These are phyloP conservation scores for Spilarctia lutea DNA, from an alignment of 2,888 invertebrate species.

Conservation along the genomic window DNA sequence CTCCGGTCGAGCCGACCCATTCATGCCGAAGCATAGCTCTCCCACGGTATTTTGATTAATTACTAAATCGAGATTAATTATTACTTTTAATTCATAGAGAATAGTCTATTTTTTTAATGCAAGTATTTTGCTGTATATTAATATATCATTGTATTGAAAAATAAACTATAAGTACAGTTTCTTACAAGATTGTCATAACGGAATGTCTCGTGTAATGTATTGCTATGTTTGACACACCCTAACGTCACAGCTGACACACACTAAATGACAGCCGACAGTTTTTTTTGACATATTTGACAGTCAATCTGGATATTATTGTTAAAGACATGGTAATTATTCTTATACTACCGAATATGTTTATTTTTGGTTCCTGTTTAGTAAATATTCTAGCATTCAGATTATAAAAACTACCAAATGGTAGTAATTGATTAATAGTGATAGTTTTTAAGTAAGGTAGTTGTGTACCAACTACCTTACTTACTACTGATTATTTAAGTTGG, in stretches of 20 bases:
- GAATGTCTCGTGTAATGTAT: too few species aligned
- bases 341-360: not conserved
- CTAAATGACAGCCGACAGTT: too few species aligned
- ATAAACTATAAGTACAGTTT: not conserved
- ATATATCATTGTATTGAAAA: not conserved
- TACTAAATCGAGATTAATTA: not conserved
- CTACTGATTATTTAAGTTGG: not conserved
- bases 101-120: not conserved
- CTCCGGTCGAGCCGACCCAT: too few species aligned
- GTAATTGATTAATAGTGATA: not conserved
- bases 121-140: not conserved
- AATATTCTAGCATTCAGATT: not conserved
- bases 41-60: not conserved
- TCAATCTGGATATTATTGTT: not conserved
- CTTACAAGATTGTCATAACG: too few species aligned
- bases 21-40: too few species aligned
- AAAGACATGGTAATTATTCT: not conserved
- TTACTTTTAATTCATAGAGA: not conserved
- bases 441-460: not conserved
- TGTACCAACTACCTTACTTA: not conserved
- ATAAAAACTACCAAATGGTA: slow-evolving; percentile 4
- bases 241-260: not conserved
- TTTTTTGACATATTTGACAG: not conserved
- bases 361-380: not conserved
- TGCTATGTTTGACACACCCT: too few species aligned